Percentiles rank a stretch among this genome's conserved stretches.
Evolutionary conservation across 1,140 invertebrate species (phyloP).

Genomic region (Agraylea sexmaculata): DNA sequence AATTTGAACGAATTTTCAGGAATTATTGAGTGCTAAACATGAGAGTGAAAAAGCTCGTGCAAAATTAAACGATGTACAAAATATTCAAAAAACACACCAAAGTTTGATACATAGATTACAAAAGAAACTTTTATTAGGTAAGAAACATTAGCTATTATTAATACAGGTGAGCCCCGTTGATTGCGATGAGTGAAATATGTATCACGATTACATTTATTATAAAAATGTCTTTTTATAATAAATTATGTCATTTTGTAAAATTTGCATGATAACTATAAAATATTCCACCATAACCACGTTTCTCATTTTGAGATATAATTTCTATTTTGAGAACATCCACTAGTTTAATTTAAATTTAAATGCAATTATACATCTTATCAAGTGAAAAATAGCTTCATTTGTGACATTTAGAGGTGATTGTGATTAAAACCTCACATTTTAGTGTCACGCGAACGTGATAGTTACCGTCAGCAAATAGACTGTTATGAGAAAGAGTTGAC

Average conservation of each 20-base stretch:
- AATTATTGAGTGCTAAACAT: constrained; percentile 26
- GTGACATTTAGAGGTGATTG: too few species aligned
- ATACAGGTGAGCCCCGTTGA: too few species aligned
- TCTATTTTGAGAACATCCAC: not conserved
- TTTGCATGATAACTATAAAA: too few species aligned
- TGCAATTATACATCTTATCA: constrained; percentile 52
- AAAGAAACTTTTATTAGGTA: constrained; percentile 39
- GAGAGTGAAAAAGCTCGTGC: constrained; percentile 42
- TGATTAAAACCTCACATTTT: too few species aligned
- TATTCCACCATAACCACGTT: constrained; percentile 76
- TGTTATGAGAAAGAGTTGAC: constrained; percentile 74
- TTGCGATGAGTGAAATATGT: too few species aligned
- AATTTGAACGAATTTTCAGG: constrained; percentile 13
- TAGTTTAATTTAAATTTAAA: not conserved
- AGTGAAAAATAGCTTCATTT: too few species aligned
- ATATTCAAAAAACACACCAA: constrained; percentile 45
- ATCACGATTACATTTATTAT: too few species aligned
- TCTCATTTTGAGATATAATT: not conserved
- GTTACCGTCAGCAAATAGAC: constrained; percentile 61
- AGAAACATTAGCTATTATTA: too few species aligned
- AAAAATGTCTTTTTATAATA: too few species aligned
- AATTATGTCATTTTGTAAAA: too few species aligned
- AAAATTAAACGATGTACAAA: constrained; percentile 41
- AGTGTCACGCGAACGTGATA: constrained; percentile 66
- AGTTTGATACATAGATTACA: constrained; percentile 47